These are phyloP conservation scores for Halichoerus grypus DNA, from an alignment of 2,113 vertebrate species.

Conservation along the genomic window DNA sequence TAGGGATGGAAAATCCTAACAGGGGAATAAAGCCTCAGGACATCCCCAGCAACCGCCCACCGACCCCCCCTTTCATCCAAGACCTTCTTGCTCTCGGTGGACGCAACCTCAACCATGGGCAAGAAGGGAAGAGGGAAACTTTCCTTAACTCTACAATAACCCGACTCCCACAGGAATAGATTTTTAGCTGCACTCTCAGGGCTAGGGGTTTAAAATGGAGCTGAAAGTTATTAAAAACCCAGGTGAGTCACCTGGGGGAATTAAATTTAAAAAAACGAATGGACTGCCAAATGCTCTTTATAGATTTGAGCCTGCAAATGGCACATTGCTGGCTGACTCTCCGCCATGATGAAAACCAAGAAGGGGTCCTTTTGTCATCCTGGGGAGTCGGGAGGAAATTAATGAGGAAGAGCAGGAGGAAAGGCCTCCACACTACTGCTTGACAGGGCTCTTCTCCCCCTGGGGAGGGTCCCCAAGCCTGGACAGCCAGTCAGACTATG, in stretches of 20 bases:
- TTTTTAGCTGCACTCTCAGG: not conserved
- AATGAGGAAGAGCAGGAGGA: not conserved
- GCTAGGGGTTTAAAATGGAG: not conserved
- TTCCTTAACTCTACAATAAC: not conserved
- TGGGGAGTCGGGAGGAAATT: not conserved
- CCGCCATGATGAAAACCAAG: conserved; percentile 4
- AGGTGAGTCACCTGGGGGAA: conserved; percentile 4
- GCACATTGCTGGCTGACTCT: not conserved
- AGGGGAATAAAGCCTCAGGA: not conserved
- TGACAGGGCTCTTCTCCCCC: not conserved
- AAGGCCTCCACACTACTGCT: not conserved
- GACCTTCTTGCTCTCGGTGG: not conserved
- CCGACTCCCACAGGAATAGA: not conserved
- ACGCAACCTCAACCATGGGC: not conserved
- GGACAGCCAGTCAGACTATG: not conserved
- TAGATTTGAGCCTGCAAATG: not conserved
- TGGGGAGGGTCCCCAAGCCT: not conserved
- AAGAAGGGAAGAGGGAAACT: not conserved
- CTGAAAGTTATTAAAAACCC: conserved; percentile 48
- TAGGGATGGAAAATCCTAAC: not conserved
- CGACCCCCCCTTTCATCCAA: not conserved
- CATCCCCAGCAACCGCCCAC: not conserved
- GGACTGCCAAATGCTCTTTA: conserved; percentile 7
- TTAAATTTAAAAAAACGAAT: not conserved
- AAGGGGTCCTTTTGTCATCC: not conserved